phyloP scores from a whole-genome alignment of 1,140 invertebrate genomes.

The Gryllus bimaculatus region DNA sequence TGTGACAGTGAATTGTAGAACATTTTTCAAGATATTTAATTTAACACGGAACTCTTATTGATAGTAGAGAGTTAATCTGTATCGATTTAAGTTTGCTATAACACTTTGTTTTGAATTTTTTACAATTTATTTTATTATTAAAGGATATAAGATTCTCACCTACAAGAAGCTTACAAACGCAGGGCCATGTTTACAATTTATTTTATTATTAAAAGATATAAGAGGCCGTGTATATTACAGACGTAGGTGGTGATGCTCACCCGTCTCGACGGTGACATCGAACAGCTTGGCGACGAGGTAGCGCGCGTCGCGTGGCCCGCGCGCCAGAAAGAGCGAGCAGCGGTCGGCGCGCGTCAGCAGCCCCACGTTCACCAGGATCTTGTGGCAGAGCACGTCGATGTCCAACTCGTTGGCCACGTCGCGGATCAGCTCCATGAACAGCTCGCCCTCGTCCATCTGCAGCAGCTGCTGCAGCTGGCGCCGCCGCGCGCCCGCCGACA shows the following conservation, averaged over 20 bases:
- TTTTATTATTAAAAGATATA: no score
- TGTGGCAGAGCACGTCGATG: slow-evolving; percentile 86
- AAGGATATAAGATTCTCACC: no score
- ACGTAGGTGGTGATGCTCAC: slow-evolving; percentile 1
- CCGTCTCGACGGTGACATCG: slow-evolving; percentile 49
- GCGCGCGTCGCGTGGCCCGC: slow-evolving; percentile 60
- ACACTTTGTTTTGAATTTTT: no score
- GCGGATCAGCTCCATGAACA: slow-evolving; percentile 87
- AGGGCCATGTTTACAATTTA: no score
- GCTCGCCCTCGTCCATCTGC: slow-evolving; percentile 64
- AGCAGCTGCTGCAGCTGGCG: slow-evolving; percentile 42
- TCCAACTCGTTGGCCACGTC: slow-evolving; percentile 89
- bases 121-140: no score
- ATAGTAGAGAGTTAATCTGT: no score
- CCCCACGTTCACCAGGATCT: slow-evolving; percentile 86
- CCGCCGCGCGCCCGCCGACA: neutral
- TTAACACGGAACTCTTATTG: no score
- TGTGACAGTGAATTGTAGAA: no score
- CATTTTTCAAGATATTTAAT: no score
- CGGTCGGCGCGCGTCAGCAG: slow-evolving; percentile 77
- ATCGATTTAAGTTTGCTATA: no score
- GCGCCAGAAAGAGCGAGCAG: slow-evolving; percentile 77
- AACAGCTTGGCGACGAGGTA: slow-evolving; percentile 85
- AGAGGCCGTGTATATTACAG: no score
- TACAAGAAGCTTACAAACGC: no score